Base-by-base conservation (phyloP, 2,797 vertebrate genomes). In the Tangara arthus region DNA sequence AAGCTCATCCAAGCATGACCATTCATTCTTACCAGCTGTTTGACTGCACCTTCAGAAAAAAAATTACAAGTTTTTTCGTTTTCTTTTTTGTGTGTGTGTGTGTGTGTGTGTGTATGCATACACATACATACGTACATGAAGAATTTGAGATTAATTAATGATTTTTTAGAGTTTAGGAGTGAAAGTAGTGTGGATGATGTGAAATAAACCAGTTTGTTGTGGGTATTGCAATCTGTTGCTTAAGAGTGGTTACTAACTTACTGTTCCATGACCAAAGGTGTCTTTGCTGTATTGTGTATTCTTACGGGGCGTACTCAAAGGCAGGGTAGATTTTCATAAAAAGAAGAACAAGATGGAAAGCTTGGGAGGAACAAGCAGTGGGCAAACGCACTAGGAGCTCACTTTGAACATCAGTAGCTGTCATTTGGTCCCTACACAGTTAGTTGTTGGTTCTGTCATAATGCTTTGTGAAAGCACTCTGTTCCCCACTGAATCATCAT, bases 91-190 rank as follows among this genome's bases (percentile, higher is more conserved):
- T 69, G 1, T 50, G 3, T 35, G 35, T 11, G 2, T 11, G 37
- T n/a, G 5, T 83, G 0, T 34, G 1, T 73, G 1, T 52, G 3
- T 63, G 2, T 9, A 4, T 15, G 7, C 9, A 7, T 18, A 5
- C 2, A 34, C 2, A 11, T 4, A 16, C 1, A 30, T 23, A 27
- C 5, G 8, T 32, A 27, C 26, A 19, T 77, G 7, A 61, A 70
- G 24, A 70, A 73, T 73, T 81, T 60, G 24, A 60, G n/a, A 18
- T 59, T 0, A 11, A 16, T 60, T 69, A n/a, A 57, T n/a, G 3
- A 0, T 24, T 56, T 75, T 73, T n/a, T 50, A 34, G 30, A 46
- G 8, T 64, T 35, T 30, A 27, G 37, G n/a, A 70, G 35, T 41
- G 46, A 39, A 63, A 57, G 39, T 9, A 6, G 2, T 53, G 27